A percentile compares a stretch with the other conserved stretches of the same genome.
Evolutionary conservation across 1,140 invertebrate species (phyloP).

Genomic region (Drosophila funebris): DNA sequence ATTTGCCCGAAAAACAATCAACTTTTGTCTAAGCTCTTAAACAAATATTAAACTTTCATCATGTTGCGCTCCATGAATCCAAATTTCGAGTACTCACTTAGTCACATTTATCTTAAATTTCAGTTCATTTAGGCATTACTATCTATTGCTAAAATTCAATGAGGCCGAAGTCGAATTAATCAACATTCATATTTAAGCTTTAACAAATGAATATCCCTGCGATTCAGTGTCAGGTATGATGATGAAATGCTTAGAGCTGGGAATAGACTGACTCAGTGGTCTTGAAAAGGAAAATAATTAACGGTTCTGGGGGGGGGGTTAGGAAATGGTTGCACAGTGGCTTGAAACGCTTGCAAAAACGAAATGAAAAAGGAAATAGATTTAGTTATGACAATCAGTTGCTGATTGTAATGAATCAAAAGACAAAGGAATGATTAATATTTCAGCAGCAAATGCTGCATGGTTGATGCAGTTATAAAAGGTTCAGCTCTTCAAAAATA

Average conservation of each 20-base stretch:
- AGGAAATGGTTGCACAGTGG: neutral
- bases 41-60: constrained; percentile 29
- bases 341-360: neutral
- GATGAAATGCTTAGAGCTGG: neutral
- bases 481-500: no score
- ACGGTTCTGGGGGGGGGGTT: neutral
- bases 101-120: no score
- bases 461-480: no score
- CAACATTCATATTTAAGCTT: neutral
- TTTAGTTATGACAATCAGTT: neutral
- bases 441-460: no score
- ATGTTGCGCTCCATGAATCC: no score
- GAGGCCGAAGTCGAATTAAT: neutral
- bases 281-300: neutral
- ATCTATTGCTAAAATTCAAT: no score
- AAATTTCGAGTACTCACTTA: no score
- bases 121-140: no score
- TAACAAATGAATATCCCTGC: neutral
- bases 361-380: neutral
- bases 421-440: no score
- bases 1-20: constrained; percentile 43
- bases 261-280: no score
- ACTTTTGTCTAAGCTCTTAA: constrained; percentile 30
- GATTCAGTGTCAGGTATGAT: neutral
- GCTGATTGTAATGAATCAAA: no score